Base-by-base conservation (phyloP, 2,888 invertebrate species). In the Chironomus riparius region DNA sequence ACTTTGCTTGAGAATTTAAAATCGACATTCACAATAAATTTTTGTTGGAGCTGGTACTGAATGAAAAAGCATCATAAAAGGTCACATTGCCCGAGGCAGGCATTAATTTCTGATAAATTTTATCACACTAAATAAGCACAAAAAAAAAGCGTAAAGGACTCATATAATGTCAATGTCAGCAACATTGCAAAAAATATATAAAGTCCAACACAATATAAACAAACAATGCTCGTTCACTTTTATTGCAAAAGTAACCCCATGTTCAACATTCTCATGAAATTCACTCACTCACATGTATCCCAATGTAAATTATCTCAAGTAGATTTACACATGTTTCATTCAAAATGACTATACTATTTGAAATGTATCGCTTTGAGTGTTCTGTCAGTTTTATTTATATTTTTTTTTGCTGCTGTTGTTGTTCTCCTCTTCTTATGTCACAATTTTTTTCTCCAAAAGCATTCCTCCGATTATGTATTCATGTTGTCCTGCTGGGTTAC, bases 291-390 rank as follows among this genome's bases (percentile, higher is more conserved):
- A 10, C 56, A 56, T 56, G 56, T 18, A 56, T 56, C 24, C 15
- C 13, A 70, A 70, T 70, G 70, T 70, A 70, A 70, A 70, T 70
- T 47, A 70, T 70, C 56, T 70, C 70, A 22, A 70, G 70, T 70
- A 70, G 50, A 70, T 70, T 70, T 70, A 68, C 68, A 70, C 70
- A 70, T 70, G 70, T 70, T 70, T 70, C 56, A 22, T 24, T 56
- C 56, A 21, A 47, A 47, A 38, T 38, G 38, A 38, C 38, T 38
- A 38, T 38, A 38, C 38, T 38, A 69, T 18, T 69, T 47, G 47
- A 47, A 69, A 69, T 69, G 47, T 47, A 28, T 24, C 38, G 38
- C 47, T 12, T 12, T 38, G 38, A 38, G 38, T 38, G 38, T 38
- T 47, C 47, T 47, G 47, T 47, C 21, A 69, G 69, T 69, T 28